These are phyloP conservation scores for Salpingus planirostris DNA, from an alignment of 2,888 invertebrate genomes.

Conservation along the genomic window DNA sequence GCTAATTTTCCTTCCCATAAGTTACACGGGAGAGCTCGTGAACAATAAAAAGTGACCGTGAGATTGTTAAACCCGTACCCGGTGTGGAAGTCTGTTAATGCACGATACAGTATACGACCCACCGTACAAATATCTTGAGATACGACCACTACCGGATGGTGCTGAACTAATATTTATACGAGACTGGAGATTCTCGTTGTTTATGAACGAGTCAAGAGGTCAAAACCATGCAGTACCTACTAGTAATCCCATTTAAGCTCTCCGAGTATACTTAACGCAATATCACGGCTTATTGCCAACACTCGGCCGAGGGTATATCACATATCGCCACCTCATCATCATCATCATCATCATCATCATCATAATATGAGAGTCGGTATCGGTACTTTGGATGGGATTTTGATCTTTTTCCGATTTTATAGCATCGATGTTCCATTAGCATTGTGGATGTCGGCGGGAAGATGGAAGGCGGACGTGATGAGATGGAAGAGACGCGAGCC, in stretches of 20 bases:
- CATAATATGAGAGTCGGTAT: not conserved
- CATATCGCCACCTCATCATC: no score
- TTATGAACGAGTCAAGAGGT: no score
- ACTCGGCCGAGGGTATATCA: no score
- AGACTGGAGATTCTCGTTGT: conserved; percentile 5
- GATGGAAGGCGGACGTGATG: no score
- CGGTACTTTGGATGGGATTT: not conserved
- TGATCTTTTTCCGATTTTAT: not conserved
- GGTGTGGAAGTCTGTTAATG: conserved; percentile 14
- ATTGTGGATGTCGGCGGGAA: no score
- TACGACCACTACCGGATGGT: conserved; percentile 11
- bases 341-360: no score
- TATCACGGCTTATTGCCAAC: no score
- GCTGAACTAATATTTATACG: conserved; percentile 12
- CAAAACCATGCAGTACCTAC: no score
- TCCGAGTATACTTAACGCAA: no score
- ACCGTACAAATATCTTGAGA: conserved; percentile 12
- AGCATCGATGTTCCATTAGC: conserved; percentile 16
- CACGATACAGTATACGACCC: conserved; percentile 11
- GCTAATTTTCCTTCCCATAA: conserved; percentile 18
- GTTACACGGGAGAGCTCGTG: conserved; percentile 18
- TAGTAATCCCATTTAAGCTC: no score
- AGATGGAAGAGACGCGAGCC: conserved; percentile 20
- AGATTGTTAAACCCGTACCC: no score
- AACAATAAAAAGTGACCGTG: conserved; percentile 18